Evolutionary conservation across 1,140 invertebrate species (phyloP), one percentile per base, ranked within the genome.

Genomic region (Helicoverpa armigera): DNA sequence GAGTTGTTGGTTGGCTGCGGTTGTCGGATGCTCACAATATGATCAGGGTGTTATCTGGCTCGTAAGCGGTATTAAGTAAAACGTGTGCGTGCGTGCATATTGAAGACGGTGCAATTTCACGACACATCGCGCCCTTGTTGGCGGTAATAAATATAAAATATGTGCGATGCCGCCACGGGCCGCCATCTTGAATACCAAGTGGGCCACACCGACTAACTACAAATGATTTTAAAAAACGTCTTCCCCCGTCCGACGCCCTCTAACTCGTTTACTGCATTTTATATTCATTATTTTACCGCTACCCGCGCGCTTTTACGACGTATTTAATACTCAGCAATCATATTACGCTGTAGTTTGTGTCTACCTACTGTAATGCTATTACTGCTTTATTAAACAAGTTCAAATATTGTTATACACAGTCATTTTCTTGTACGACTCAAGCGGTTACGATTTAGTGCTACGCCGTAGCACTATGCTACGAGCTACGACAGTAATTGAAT

Each of bases 131-230:
- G 84, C 70, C 81, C 84, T 79, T 77, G 82, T 90, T 87, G 86
- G 82, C 83, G 81, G 85, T 89, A 89, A 91, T 92, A 94, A 92
- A 92, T 90, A 89, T 91, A 92, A 92, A 91, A 91, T 91, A 92
- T 92, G 88, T 88, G 82, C 88, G 86, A 82, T 82, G 81, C 80
- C 72, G 84, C 23, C 72, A 35, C 65, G 69, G 67, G 48, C 72
- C 77, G 56, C 67, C 65, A 74, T 51, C 48, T 78, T 86, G 92
- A 87, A 92, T 92, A 91, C 89, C 84, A 90, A 92, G 85, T 87
- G 84, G 79, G 77, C 58, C 82, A 72, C 75, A 84, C 76, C 63
- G 53, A 79, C 76, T 79, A 79, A 85, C 83, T 86, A 89, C 87
- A 89, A 93, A 92, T 91, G 84, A 91, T 89, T 89, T 91, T 85